These are phyloP conservation scores for Cynoglossus semilaevis DNA, from an alignment of 2,113 vertebrate genomes.

Conservation along the genomic window DNA sequence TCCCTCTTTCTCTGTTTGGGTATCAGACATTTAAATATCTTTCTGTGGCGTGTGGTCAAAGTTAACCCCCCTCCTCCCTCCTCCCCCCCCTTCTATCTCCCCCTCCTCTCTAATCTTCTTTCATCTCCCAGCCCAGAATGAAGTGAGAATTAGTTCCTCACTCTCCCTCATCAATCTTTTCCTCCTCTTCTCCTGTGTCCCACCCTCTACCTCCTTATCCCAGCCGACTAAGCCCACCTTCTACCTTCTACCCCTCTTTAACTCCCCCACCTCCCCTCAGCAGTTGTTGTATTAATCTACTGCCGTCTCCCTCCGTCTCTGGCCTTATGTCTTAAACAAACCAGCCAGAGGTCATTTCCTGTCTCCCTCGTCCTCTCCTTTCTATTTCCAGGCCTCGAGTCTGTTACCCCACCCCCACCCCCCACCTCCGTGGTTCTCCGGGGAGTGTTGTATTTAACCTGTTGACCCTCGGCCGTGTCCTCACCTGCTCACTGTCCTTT, in stretches of 20 bases:
- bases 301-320: conserved; percentile 38
- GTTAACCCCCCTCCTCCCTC: conserved; percentile 74
- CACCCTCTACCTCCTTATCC: neutral
- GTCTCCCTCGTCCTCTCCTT: conserved; percentile 9
- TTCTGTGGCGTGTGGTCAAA: conserved; percentile 66
- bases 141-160: conserved; percentile 82
- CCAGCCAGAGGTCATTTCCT: conserved; percentile 53
- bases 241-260: neutral
- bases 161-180: conserved; percentile 75
- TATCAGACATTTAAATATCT: conserved; percentile 75
- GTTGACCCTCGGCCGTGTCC: conserved; percentile 48
- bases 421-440: conserved; percentile 12
- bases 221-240: neutral
- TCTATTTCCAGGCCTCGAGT: conserved; percentile 35
- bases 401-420: conserved; percentile 21
- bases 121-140: conserved; percentile 78
- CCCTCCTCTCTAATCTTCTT: conserved; percentile 75
- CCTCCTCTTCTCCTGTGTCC: conserved; percentile 34
- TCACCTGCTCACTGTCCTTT: conserved; percentile 12
- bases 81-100: conserved; percentile 27
- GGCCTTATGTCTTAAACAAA: conserved; percentile 50
- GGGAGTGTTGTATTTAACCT: conserved; percentile 31
- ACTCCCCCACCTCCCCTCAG: conserved; percentile 13
- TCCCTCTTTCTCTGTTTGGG: conserved; percentile 44
- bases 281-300: conserved; percentile 66